A percentile compares a stretch with the other conserved stretches of the same genome.
These are phyloP conservation scores for Mesorhabditis spiculigera DNA, from an alignment of 2,888 invertebrate genomes.

Conservation along the genomic window DNA sequence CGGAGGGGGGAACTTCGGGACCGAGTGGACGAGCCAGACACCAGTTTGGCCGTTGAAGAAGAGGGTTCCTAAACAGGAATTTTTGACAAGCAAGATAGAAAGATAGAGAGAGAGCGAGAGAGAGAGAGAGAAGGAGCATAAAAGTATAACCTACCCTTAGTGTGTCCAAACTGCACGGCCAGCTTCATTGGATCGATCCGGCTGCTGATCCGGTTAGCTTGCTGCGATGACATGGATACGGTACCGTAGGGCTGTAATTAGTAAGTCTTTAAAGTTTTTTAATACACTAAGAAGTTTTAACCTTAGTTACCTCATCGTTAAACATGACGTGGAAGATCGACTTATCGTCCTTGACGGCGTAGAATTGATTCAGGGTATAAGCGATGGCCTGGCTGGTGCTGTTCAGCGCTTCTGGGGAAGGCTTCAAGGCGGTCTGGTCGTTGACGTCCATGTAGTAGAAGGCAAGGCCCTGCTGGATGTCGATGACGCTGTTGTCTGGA, in stretches of 20 bases:
- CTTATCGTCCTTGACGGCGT: slow-evolving; percentile 32
- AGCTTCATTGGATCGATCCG: background rate
- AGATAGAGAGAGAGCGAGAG: too few species aligned
- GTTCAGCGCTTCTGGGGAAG: slow-evolving; percentile 34
- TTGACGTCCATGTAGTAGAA: slow-evolving; percentile 50
- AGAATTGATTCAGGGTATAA: slow-evolving; percentile 47
- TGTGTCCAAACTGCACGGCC: slow-evolving; percentile 33
- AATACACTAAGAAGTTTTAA: too few species aligned
- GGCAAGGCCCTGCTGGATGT: slow-evolving; percentile 33
- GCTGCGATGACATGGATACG: background rate
- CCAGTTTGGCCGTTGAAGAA: slow-evolving; percentile 71
- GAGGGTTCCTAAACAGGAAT: slow-evolving; percentile 63
- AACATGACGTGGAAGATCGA: slow-evolving; percentile 66
- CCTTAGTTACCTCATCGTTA: slow-evolving; percentile 71
- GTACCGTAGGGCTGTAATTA: background rate
- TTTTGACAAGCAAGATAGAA: too few species aligned
- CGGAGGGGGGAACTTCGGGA: slow-evolving; percentile 75
- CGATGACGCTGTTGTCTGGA: slow-evolving; percentile 30
- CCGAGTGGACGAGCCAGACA: slow-evolving; percentile 87
- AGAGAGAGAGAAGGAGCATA: background rate
- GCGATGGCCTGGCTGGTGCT: slow-evolving; percentile 43
- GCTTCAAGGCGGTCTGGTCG: slow-evolving; percentile 28
- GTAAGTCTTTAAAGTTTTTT: background rate
- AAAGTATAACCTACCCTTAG: slow-evolving; percentile 25
- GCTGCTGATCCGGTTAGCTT: background rate